These are phyloP conservation scores for Riparia riparia DNA, from an alignment of 2,113 vertebrate genomes.

Conservation along the genomic window DNA sequence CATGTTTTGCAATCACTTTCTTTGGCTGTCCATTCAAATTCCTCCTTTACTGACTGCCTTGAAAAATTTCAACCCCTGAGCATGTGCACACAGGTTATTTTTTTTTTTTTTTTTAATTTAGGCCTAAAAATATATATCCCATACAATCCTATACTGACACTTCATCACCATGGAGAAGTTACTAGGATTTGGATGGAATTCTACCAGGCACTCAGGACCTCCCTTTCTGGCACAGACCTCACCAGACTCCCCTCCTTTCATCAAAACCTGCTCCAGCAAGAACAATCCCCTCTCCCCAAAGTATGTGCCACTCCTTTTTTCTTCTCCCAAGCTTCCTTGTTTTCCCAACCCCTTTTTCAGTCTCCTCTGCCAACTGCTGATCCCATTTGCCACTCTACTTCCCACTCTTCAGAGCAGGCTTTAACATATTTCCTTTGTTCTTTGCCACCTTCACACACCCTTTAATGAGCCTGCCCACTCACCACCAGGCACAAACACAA, in stretches of 20 bases:
- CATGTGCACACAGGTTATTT: rapidly evolving
- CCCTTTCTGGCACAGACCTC: background rate
- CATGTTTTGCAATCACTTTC: background rate
- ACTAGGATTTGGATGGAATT: background rate
- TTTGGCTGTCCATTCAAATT: background rate
- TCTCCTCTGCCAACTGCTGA: background rate
- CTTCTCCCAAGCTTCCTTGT: conserved; percentile 9
- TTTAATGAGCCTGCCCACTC: background rate
- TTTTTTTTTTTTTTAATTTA: background rate
- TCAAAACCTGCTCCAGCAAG: background rate
- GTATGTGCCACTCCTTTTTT: background rate
- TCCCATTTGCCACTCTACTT: background rate
- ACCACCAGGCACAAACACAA: background rate
- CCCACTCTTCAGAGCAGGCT: background rate
- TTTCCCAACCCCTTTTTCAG: background rate
- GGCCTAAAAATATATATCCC: background rate
- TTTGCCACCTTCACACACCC: conserved; percentile 1
- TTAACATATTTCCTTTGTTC: conserved; percentile 29
- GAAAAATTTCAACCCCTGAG: background rate
- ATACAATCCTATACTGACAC: background rate
- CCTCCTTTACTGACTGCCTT: rapidly evolving
- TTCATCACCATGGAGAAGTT: background rate
- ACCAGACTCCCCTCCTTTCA: background rate
- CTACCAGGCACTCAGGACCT: background rate
- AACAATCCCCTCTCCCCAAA: background rate